These are phyloP conservation scores for Dugesia japonica DNA, from an alignment of 2,888 invertebrate genomes.

Conservation along the genomic window DNA sequence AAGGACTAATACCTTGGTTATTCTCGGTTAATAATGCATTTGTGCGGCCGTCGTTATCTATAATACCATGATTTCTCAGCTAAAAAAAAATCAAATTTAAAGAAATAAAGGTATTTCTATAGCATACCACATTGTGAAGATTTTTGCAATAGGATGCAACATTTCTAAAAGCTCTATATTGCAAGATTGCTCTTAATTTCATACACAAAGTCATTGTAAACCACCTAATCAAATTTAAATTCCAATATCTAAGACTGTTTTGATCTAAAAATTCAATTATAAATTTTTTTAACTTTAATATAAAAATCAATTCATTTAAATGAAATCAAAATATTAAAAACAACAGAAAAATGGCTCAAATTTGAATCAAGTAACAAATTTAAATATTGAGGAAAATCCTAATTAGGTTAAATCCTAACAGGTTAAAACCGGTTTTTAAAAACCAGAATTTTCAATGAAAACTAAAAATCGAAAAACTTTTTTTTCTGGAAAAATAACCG, in stretches of 20 bases:
- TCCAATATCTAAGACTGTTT: not conserved
- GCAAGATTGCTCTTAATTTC: not conserved
- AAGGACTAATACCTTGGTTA: not conserved
- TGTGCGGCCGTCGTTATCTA: not conserved
- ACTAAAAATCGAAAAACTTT: too few relatives aligned
- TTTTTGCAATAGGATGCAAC: not conserved
- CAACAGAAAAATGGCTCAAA: too few relatives aligned
- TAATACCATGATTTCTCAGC: not conserved
- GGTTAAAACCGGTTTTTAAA: too few relatives aligned
- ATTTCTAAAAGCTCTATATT: constrained; percentile 2
- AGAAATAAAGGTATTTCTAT: too few relatives aligned
- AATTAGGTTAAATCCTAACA: too few relatives aligned
- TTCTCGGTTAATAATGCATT: not conserved
- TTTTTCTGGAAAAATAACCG: too few relatives aligned
- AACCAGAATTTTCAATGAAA: too few relatives aligned
- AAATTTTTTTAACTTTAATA: not conserved
- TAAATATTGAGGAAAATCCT: too few relatives aligned
- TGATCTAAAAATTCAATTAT: not conserved
- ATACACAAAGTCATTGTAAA: not conserved
- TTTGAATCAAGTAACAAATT: too few relatives aligned
- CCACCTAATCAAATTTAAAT: not conserved
- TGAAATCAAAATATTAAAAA: too few relatives aligned
- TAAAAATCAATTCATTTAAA: too few relatives aligned
- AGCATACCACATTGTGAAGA: not conserved
- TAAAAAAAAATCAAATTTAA: not conserved